These are phyloP conservation scores for Rhingia campestris DNA, from an alignment of 2,888 invertebrate genomes.

Conservation along the genomic window DNA sequence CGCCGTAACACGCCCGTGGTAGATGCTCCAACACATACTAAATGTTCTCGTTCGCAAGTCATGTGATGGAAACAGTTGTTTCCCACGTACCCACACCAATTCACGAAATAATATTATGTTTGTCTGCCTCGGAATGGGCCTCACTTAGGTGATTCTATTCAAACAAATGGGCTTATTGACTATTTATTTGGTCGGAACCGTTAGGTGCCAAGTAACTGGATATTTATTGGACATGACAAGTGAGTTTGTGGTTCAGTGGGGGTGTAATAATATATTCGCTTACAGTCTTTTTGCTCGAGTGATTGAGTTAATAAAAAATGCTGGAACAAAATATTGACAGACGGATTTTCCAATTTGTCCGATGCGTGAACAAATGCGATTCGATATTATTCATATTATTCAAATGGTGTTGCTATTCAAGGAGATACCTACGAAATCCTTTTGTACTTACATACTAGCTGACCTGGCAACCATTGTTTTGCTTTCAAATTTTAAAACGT, in stretches of 20 bases:
- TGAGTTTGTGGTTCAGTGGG: conserved; percentile 13
- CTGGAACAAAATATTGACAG: conserved; percentile 23
- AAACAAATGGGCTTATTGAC: conserved; percentile 69
- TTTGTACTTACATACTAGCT: too few species aligned
- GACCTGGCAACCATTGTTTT: too few species aligned
- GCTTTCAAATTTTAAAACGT: too few species aligned
- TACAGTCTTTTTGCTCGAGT: conserved; percentile 19
- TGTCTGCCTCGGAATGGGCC: conserved; percentile 26
- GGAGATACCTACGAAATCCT: too few species aligned
- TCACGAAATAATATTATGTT: not conserved
- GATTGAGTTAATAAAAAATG: conserved; percentile 67
- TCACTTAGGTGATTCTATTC: conserved; percentile 57
- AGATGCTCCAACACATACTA: conserved; percentile 26
- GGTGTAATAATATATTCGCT: conserved; percentile 15
- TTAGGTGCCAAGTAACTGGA: conserved; percentile 58
- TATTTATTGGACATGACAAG: conserved; percentile 18
- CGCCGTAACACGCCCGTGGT: conserved; percentile 47
- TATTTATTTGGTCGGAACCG: conserved; percentile 61
- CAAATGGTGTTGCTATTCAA: too few species aligned
- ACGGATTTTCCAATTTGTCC: conserved; percentile 59
- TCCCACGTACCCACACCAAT: not conserved
- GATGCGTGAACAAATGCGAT: too few species aligned
- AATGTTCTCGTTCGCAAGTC: conserved; percentile 19
- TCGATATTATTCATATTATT: too few species aligned
- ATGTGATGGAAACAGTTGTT: not conserved